phyloP scores from a whole-genome alignment of 2,113 vertebrate species.

The Heptranchias perlo region DNA sequence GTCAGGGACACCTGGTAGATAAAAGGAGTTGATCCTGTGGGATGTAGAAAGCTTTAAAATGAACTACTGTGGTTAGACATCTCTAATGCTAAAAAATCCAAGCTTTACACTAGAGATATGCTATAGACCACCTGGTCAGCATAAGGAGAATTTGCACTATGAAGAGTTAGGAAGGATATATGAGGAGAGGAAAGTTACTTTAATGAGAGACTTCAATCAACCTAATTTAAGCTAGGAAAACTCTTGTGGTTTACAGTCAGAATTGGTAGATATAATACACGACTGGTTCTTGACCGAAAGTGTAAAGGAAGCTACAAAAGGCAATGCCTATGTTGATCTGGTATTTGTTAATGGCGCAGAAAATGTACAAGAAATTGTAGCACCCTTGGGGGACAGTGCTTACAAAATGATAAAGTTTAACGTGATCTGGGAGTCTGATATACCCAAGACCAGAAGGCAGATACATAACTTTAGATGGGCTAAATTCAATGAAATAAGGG shows the following conservation, averaged over 20 bases:
- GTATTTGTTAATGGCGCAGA: not conserved
- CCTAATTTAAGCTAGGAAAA: not conserved
- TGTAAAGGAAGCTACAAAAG: not conserved
- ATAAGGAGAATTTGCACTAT: not conserved
- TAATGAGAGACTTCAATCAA: not conserved
- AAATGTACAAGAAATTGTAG: not conserved
- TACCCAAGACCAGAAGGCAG: not conserved
- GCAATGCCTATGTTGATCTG: not conserved
- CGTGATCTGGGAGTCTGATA: not conserved
- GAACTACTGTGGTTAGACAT: not conserved
- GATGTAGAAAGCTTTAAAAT: not conserved
- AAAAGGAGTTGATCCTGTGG: not conserved
- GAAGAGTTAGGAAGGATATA: not conserved
- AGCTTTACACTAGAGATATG: not conserved
- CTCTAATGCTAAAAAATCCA: not conserved
- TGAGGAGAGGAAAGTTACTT: not conserved
- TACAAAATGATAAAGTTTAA: not conserved
- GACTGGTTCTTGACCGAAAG: not conserved
- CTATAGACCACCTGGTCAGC: not conserved
- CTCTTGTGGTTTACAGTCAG: not conserved
- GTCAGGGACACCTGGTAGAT: not conserved
- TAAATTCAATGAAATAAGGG: not conserved
- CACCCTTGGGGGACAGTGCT: not conserved
- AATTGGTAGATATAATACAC: not conserved
- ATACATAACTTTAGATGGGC: not conserved